These are phyloP conservation scores for Babyrousa celebensis DNA, from an alignment of 2,797 vertebrate genomes.

Conservation along the genomic window DNA sequence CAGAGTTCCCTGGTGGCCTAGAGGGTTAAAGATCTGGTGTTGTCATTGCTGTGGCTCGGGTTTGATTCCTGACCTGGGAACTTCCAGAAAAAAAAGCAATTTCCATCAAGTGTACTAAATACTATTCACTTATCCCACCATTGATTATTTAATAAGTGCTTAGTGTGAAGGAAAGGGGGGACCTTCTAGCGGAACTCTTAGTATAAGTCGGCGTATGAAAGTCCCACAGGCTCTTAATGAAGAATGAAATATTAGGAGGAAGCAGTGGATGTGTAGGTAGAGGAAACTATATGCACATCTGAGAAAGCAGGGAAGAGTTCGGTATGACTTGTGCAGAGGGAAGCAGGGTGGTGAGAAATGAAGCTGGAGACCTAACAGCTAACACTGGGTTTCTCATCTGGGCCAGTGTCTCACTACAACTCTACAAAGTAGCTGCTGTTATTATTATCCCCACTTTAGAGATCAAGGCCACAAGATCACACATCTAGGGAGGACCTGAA, in stretches of 20 bases:
- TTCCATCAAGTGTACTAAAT: background rate
- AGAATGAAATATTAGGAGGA: background rate
- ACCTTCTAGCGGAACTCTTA: background rate
- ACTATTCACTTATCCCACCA: background rate
- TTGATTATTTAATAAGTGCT: background rate
- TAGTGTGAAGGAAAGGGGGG: background rate
- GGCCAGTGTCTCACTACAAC: background rate
- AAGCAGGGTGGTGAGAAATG: background rate
- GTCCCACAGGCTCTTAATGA: background rate
- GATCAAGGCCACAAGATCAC: background rate
- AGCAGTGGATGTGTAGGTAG: background rate
- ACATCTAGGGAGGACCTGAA: background rate
- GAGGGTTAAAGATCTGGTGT: too few relatives aligned
- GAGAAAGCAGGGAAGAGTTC: background rate
- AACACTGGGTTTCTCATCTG: background rate
- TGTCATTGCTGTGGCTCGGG: too few relatives aligned
- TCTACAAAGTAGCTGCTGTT: background rate
- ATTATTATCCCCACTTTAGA: background rate
- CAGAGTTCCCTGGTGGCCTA: too few relatives aligned
- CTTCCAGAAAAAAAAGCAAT: background rate
- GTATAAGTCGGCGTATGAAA: background rate
- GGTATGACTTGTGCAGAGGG: fast-evolving
- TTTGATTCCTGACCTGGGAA: too few relatives aligned
- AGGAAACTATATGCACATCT: background rate
- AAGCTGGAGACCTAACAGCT: background rate